These are phyloP conservation scores for Bombus picipes DNA, from an alignment of 1,140 invertebrate species.

Conservation along the genomic window DNA sequence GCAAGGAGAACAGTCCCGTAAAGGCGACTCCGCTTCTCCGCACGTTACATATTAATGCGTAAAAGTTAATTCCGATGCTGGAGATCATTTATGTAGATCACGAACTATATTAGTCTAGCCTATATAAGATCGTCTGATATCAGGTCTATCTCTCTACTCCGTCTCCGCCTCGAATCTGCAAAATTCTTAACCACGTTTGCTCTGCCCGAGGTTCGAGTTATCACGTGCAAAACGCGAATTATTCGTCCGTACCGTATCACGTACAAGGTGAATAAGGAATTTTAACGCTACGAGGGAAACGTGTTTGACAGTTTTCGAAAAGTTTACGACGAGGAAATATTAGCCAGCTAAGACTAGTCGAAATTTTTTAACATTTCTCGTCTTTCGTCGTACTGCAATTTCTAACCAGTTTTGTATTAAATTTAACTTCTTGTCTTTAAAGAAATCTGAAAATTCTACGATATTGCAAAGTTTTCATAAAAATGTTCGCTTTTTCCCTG, in stretches of 20 bases:
- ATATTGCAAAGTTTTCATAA: not conserved
- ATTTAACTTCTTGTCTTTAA: not conserved
- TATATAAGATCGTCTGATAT: slow-evolving; percentile 43
- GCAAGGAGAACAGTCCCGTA: not conserved
- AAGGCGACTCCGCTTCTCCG: not conserved
- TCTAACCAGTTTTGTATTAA: not conserved
- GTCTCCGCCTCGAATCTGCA: not conserved
- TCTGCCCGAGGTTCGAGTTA: not conserved
- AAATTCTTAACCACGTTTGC: slow-evolving; percentile 57
- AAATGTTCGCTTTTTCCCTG: not conserved
- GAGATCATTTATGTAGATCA: slow-evolving; percentile 67
- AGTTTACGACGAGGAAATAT: not conserved
- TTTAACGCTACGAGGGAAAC: too few relatives aligned
- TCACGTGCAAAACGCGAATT: slow-evolving; percentile 18
- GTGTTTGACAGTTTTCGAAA: not conserved
- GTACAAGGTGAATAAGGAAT: too few relatives aligned
- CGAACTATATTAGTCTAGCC: slow-evolving; percentile 65
- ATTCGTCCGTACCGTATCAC: not conserved
- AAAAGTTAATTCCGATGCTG: slow-evolving; percentile 64
- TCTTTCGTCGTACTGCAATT: too few relatives aligned
- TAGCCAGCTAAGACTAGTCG: too few relatives aligned
- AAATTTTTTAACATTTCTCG: too few relatives aligned
- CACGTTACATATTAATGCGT: slow-evolving; percentile 67
- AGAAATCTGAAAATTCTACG: not conserved
- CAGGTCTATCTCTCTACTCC: not conserved